phyloP scores from a whole-genome alignment of 2,113 vertebrate genomes.

The Zosterops hypoxanthus region DNA sequence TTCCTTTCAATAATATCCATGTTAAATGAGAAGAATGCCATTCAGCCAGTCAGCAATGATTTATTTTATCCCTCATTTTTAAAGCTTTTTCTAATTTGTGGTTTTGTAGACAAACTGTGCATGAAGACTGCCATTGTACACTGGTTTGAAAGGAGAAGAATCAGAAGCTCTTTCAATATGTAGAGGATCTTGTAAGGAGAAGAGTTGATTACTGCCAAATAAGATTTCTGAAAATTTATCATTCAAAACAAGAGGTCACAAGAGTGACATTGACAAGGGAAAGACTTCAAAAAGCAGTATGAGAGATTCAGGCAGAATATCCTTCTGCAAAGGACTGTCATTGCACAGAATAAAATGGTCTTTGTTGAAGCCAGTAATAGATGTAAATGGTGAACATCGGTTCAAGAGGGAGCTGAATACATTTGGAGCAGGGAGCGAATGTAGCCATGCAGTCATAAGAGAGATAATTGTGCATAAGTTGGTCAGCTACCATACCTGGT shows the following conservation, averaged over 20 bases:
- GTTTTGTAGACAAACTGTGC: neutral
- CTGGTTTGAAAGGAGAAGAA: neutral
- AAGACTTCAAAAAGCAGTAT: neutral
- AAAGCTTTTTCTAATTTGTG: neutral
- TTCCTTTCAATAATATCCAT: neutral
- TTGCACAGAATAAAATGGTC: neutral
- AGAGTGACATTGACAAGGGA: neutral
- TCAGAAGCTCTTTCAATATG: neutral
- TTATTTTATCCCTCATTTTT: neutral
- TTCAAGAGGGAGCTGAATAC: slow-evolving; percentile 20
- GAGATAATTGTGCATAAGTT: slow-evolving; percentile 41
- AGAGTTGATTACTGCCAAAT: neutral
- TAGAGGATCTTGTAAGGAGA: neutral
- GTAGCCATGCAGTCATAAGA: neutral
- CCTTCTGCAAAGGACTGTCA: neutral
- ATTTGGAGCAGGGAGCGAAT: neutral
- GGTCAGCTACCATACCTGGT: slow-evolving; percentile 35
- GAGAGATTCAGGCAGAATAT: neutral
- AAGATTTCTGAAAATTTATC: neutral
- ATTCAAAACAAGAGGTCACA: slow-evolving; percentile 1
- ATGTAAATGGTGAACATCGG: neutral
- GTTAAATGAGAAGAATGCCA: neutral
- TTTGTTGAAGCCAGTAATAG: slow-evolving; percentile 24
- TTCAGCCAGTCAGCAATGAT: neutral
- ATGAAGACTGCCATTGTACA: neutral